Conservation (phyloP, 1,140 invertebrate species). For the Spodoptera litura region DNA sequence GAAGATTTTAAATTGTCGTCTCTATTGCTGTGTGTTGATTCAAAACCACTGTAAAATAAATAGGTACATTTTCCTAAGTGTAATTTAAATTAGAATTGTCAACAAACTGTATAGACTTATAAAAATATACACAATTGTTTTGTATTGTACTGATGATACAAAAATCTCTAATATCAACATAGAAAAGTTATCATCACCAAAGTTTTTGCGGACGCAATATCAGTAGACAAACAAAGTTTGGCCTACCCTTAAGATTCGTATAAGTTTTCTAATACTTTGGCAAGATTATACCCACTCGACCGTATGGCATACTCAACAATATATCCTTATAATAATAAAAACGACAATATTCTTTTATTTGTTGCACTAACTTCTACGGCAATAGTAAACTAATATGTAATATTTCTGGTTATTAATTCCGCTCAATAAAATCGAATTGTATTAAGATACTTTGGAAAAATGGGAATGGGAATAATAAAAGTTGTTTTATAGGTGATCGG, state of each 20-base stretch:
- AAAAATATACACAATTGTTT: too few relatives aligned
- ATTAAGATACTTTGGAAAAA: conserved; percentile 58
- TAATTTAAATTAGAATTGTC: too few relatives aligned
- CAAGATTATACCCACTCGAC: conserved; percentile 73
- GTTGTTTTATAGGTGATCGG: conserved; percentile 30
- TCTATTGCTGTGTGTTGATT: too few relatives aligned
- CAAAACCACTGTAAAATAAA: too few relatives aligned
- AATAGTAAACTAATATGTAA: conserved; percentile 60
- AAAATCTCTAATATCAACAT: conserved; percentile 44
- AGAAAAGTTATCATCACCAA: conserved; percentile 72
- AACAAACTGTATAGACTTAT: too few relatives aligned
- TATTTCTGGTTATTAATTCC: conserved; percentile 80
- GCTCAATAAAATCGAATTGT: conserved; percentile 75
- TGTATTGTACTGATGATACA: not conserved
- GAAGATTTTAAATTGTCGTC: too few relatives aligned
- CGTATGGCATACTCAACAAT: conserved; percentile 69
- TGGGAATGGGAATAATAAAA: conserved; percentile 6
- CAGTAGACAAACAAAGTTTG: conserved; percentile 69
- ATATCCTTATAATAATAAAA: conserved; percentile 81
- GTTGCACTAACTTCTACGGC: conserved; percentile 74
- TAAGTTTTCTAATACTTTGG: conserved; percentile 82
- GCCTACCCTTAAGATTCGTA: conserved; percentile 75
- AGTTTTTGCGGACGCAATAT: conserved; percentile 79
- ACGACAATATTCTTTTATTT: conserved; percentile 79
- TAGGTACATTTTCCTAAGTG: too few relatives aligned